Conservation (phyloP, 2,113 vertebrate genomes). For the Mormyrus lacerda region DNA sequence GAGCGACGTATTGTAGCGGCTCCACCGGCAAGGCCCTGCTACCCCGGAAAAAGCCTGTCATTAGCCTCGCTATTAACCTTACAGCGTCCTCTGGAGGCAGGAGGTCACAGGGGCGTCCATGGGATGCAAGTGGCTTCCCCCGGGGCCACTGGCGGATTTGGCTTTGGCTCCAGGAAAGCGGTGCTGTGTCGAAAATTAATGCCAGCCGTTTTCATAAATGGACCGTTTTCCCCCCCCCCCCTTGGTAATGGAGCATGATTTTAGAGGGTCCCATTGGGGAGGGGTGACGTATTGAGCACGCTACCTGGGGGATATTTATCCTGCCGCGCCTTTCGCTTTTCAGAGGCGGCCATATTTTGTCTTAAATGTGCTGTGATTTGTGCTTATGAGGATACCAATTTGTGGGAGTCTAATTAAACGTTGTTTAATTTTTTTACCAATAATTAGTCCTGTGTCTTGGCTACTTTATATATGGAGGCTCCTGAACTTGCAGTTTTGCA, state of each 20-base stretch:
- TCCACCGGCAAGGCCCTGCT: neutral
- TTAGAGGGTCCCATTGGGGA: slow-evolving; percentile 31
- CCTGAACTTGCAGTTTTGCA: neutral
- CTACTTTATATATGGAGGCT: neutral
- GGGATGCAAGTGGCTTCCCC: neutral
- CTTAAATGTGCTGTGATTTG: neutral
- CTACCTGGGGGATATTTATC: slow-evolving; percentile 29
- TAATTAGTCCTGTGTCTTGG: neutral
- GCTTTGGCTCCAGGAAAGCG: neutral
- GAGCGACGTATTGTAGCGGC: neutral
- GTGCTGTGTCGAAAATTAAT: neutral
- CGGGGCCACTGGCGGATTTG: neutral
- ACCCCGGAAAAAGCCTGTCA: neutral
- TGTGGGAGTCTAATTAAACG: neutral
- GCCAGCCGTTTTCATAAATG: neutral
- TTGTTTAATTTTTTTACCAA: neutral
- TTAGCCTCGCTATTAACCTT: neutral
- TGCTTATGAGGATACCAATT: neutral
- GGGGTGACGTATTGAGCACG: slow-evolving; percentile 19
- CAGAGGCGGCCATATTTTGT: neutral
- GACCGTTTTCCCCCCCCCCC: slow-evolving; percentile 14
- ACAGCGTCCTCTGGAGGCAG: neutral
- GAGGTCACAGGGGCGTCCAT: neutral
- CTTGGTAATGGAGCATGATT: slow-evolving; percentile 41
- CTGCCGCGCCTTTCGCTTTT: neutral